A percentile compares a stretch with the other conserved stretches of the same genome.
Evolutionary conservation across 2,888 invertebrate species (phyloP).

Genomic region (Tetragnatha montana): DNA sequence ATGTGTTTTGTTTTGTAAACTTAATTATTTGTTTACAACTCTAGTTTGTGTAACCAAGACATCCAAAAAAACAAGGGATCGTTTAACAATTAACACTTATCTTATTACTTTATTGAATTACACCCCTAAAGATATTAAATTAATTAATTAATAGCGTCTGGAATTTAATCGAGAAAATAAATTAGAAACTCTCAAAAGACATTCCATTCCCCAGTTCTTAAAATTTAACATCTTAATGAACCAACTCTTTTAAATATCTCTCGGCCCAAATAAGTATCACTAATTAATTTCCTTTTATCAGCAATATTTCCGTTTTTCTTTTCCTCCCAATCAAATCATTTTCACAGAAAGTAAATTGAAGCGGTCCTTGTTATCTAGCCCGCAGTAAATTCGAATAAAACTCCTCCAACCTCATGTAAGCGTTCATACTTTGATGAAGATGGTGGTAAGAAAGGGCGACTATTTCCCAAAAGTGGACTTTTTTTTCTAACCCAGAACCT

Average conservation of each 20-base stretch:
- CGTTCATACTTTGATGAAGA: constrained; percentile 13
- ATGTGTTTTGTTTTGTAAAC: too few species aligned
- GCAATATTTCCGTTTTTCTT: not conserved
- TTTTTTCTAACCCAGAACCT: constrained; percentile 27
- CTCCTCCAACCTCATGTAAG: not conserved
- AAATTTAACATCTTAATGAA: not conserved
- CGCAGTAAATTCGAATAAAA: not conserved
- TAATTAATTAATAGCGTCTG: too few species aligned
- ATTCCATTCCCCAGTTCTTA: too few species aligned
- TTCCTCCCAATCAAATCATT: not conserved
- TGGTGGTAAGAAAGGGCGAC: constrained; percentile 4
- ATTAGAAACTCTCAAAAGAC: too few species aligned
- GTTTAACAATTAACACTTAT: too few species aligned
- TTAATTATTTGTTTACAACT: too few species aligned
- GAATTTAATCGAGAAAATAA: too few species aligned
- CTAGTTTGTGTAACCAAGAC: too few species aligned
- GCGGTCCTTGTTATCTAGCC: not conserved
- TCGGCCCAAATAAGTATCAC: not conserved
- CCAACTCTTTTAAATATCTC: not conserved
- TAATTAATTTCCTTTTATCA: not conserved
- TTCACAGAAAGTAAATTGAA: not conserved
- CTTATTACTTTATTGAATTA: too few species aligned
- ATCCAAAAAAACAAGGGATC: too few species aligned
- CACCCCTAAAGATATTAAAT: too few species aligned
- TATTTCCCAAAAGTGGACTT: constrained; percentile 21